Evolutionary conservation across 2,888 invertebrate genomes (phyloP).

Genomic region (Epirrhoe tristata): DNA sequence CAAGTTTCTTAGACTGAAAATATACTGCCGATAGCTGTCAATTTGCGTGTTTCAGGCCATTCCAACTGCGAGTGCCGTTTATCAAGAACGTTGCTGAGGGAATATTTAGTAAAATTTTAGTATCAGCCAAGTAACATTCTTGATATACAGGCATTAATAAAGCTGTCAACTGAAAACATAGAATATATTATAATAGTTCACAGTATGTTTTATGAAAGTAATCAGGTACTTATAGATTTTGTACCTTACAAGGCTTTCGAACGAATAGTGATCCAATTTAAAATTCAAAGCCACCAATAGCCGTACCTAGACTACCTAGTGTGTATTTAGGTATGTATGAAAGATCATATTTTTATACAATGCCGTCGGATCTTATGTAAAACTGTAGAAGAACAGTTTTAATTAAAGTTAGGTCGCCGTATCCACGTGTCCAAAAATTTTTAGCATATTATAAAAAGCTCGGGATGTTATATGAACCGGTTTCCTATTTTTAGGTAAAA

Average conservation of each 20-base stretch:
- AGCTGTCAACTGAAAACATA: slow-evolving; percentile 13
- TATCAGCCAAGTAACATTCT: slow-evolving; percentile 4
- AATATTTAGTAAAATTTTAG: neutral
- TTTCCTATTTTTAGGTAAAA: neutral
- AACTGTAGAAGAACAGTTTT: slow-evolving; percentile 14
- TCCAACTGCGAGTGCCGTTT: slow-evolving; percentile 12
- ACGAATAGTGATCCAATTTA: slow-evolving; percentile 17
- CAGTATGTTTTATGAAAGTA: slow-evolving; percentile 20
- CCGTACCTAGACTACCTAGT: neutral
- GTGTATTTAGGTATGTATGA: slow-evolving; percentile 13
- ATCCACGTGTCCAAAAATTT: neutral
- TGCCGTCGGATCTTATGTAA: slow-evolving; percentile 21
- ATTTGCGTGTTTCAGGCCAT: slow-evolving; percentile 32
- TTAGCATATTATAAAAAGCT: neutral
- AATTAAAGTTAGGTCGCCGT: neutral
- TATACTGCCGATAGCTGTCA: slow-evolving; percentile 32
- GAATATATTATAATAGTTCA: neutral
- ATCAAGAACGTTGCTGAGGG: slow-evolving; percentile 12
- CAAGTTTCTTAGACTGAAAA: slow-evolving; percentile 33
- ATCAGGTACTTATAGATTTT: slow-evolving; percentile 31
- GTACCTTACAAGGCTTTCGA: slow-evolving; percentile 28
- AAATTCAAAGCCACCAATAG: slow-evolving; percentile 13
- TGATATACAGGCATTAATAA: slow-evolving; percentile 1
- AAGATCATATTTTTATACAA: slow-evolving; percentile 26
- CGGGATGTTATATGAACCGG: no score